Conservation (phyloP, 2,888 invertebrate species). For the Pteria penguin region DNA sequence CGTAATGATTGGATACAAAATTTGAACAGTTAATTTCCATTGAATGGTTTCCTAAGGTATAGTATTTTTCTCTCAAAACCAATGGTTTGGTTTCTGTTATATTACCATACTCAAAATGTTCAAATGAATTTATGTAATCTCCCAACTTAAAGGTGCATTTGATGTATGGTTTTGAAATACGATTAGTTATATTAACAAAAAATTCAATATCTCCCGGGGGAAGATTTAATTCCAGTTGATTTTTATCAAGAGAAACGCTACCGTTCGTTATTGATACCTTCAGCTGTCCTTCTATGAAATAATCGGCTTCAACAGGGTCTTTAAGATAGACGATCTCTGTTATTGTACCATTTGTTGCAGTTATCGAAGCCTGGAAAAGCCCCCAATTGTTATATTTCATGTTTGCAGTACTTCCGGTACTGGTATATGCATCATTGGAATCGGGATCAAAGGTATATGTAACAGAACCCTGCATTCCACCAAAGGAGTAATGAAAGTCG, state of each 20-base stretch:
- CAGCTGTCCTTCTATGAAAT: constrained; percentile 12
- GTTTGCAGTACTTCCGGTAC: not conserved
- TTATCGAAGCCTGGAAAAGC: constrained; percentile 12
- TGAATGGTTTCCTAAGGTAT: constrained; percentile 49
- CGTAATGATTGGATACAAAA: constrained; percentile 18
- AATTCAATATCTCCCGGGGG: constrained; percentile 29
- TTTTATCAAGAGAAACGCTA: not conserved
- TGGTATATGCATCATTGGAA: not conserved
- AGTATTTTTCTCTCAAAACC: constrained; percentile 48
- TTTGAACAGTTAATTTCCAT: constrained; percentile 52
- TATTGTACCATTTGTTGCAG: constrained; percentile 8
- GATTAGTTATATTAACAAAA: constrained; percentile 3
- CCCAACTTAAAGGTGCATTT: constrained; percentile 23
- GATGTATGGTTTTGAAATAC: constrained; percentile 12
- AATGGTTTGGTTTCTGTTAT: constrained; percentile 45
- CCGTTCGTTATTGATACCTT: constrained; percentile 16
- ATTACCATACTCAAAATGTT: constrained; percentile 17
- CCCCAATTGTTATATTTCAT: constrained; percentile 19
- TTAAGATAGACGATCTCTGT: constrained; percentile 28
- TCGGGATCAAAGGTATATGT: constrained; percentile 17
- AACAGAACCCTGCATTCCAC: constrained; percentile 13
- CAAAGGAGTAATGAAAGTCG: constrained; percentile 9
- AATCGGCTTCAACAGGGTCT: constrained; percentile 16
- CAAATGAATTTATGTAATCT: constrained; percentile 19
- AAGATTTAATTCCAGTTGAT: not conserved